These are phyloP conservation scores for Sapajus apella DNA, from an alignment of 2,113 vertebrate species.

Conservation along the genomic window DNA sequence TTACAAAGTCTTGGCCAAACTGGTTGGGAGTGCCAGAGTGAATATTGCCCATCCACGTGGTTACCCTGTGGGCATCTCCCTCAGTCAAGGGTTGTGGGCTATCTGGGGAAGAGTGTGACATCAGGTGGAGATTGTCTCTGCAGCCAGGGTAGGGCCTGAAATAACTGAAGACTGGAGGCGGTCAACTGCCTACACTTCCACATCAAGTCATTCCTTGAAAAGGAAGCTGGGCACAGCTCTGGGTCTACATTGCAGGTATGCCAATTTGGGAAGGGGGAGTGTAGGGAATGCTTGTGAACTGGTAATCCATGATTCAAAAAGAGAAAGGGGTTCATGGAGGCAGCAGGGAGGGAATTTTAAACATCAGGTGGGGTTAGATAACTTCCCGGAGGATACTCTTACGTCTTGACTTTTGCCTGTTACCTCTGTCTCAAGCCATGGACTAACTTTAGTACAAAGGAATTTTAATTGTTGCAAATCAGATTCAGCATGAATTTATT, in stretches of 20 bases:
- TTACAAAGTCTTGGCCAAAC: neutral
- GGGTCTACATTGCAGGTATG: neutral
- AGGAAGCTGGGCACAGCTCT: neutral
- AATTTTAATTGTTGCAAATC: neutral
- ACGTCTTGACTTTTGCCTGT: neutral
- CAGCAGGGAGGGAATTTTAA: neutral
- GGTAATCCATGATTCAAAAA: neutral
- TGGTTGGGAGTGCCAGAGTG: neutral
- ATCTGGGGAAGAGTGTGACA: neutral
- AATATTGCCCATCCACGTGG: fast-evolving
- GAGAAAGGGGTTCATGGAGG: neutral
- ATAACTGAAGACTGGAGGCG: neutral
- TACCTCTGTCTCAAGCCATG: neutral
- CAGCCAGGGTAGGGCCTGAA: neutral
- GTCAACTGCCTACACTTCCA: fast-evolving
- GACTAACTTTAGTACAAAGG: neutral
- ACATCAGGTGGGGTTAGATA: neutral
- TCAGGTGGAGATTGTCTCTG: neutral
- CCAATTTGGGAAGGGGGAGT: neutral
- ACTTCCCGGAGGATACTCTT: neutral
- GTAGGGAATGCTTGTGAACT: neutral
- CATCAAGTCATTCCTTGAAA: neutral
- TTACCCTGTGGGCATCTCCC: neutral
- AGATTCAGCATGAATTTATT: neutral
- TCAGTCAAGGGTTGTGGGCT: neutral